Conservation (phyloP, 1,140 invertebrate species). For the Theocolax elegans region DNA sequence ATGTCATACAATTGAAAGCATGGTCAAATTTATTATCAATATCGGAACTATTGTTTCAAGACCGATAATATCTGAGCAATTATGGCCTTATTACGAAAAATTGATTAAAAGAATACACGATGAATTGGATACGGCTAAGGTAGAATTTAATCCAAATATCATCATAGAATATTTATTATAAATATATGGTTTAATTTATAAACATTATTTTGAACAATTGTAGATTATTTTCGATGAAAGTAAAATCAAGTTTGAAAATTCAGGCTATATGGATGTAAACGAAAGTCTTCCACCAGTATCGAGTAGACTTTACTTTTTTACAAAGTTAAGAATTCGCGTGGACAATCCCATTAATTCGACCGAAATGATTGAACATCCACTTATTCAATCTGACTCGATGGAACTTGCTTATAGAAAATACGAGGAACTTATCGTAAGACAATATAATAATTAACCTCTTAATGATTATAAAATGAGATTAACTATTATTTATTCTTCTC, state of each 20-base stretch:
- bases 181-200: no score
- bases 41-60: slow-evolving; percentile 78
- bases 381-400: slow-evolving; percentile 8
- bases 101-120: slow-evolving; percentile 72
- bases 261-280: slow-evolving; percentile 70
- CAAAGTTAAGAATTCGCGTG: slow-evolving; percentile 75
- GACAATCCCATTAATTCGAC: slow-evolving; percentile 68
- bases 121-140: slow-evolving; percentile 75
- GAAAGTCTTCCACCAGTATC: slow-evolving; percentile 78
- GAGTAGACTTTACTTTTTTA: slow-evolving; percentile 77
- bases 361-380: slow-evolving; percentile 10
- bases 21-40: slow-evolving; percentile 77
- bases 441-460: background rate
- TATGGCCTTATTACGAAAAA: slow-evolving; percentile 71
- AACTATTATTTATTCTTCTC: background rate
- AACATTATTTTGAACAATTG: no score
- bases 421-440: slow-evolving; percentile 7
- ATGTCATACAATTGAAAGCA: slow-evolving; percentile 76
- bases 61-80: slow-evolving; percentile 76
- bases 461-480: background rate
- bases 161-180: background rate
- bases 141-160: no score
- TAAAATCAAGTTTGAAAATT: slow-evolving; percentile 62
- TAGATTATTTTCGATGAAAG: slow-evolving; percentile 54
- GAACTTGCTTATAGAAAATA: background rate